Evolutionary conservation across 2,888 invertebrate genomes (phyloP), one percentile per base, ranked within the genome.

Genomic region (Dastarcus helophoroides): DNA sequence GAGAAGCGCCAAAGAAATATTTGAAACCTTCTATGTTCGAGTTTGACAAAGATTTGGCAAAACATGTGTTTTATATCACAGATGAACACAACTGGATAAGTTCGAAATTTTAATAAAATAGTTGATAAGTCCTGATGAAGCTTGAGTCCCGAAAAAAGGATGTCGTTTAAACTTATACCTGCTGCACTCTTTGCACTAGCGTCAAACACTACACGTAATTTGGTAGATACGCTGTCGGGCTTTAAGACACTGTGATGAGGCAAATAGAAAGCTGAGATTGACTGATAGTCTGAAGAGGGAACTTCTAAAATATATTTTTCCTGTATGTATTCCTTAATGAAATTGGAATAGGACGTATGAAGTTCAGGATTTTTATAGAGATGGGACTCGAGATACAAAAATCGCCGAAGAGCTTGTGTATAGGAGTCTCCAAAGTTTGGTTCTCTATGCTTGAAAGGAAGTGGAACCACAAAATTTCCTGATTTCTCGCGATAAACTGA

Each of bases 181-280:
- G 19, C 26, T 17, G 24, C 4, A 15, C 24, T 24, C 17, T 31
- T 31, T 11, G 17, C 25, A 25, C 25, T 25, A n/a, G 26, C 26
- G 17, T 31, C 27, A 22, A 32, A 32, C 14, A 28, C 32, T 27
- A 32, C 27, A 11, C 32, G 19, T 9, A 21, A 9, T 9, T 32
- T 32, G 16, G 22, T 26, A 19, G 27, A 25, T 19, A 21, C 21
- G 27, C 27, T 27, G 12, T 16, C 17, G 16, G 27, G 16, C 19
- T 27, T 17, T 4, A 27, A 8, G 19, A 27, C 16, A 27, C 17
- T 19, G 11, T 29, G 14, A 29, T 29, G 29, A 22, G 29, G 29
- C n/a, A 29, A 22, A 29, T 29, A 29, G 8, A 28, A 28, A 14
- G 19, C 28, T 28, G 28, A 28, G n/a, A n/a, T n/a, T n/a, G n/a